Evolutionary conservation across 1,140 invertebrate species (phyloP).

Genomic region (Heterodera schachtii): DNA sequence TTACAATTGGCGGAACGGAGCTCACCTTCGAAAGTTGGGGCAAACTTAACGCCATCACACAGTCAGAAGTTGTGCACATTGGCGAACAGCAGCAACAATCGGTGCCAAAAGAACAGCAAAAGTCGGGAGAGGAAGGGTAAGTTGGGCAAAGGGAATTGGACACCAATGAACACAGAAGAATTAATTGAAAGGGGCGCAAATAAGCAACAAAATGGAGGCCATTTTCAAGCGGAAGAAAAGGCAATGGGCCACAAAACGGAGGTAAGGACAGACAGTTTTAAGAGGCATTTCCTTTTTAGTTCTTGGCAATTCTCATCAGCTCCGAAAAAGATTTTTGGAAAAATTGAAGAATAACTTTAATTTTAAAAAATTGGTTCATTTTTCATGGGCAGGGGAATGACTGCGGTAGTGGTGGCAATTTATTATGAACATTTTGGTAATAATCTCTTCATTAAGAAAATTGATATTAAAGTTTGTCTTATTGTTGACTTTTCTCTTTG

Average conservation of each 20-base stretch:
- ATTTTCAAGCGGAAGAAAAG: background rate
- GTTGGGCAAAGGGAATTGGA: no score
- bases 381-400: no score
- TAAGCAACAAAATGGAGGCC: background rate
- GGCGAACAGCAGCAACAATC: slow-evolving; percentile 10
- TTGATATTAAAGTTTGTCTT: no score
- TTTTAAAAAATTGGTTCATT: no score
- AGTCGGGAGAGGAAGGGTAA: background rate
- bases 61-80: slow-evolving; percentile 25
- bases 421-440: no score
- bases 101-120: slow-evolving; percentile 4
- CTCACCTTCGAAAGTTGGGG: slow-evolving; percentile 31
- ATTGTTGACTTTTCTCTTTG: no score
- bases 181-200: background rate
- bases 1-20: slow-evolving; percentile 19
- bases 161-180: no score
- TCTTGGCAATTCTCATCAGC: no score
- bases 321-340: no score
- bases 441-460: no score
- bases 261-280: background rate
- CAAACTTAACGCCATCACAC: slow-evolving; percentile 29
- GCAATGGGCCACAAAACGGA: background rate
- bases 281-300: background rate
- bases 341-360: no score
- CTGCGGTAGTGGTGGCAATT: no score